Evolutionary conservation across 2,888 invertebrate genomes (phyloP).

Genomic region (Pharmacophagus antenor): DNA sequence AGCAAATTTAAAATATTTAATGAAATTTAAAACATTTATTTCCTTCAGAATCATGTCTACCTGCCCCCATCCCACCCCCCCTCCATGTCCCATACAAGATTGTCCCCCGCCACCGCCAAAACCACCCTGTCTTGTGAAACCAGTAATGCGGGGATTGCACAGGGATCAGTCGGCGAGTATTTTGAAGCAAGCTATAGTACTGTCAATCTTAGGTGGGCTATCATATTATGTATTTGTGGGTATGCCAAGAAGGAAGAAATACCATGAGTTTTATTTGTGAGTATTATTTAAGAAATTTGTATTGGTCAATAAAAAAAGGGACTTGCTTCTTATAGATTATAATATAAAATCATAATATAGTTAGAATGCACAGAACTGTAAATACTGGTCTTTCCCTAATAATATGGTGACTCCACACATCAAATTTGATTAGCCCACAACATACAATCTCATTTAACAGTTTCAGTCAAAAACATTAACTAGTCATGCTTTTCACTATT

Average conservation of each 20-base stretch:
- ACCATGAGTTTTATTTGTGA: constrained; percentile 90
- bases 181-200: constrained; percentile 69
- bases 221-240: constrained; percentile 72
- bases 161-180: constrained; percentile 81
- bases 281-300: no score
- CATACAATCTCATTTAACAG: no score
- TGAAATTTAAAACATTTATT: no score
- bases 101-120: constrained; percentile 52
- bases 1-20: neutral
- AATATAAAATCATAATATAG: no score
- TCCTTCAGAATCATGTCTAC: constrained; percentile 13
- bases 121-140: constrained; percentile 64
- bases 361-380: no score
- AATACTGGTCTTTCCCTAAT: no score
- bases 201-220: constrained; percentile 61
- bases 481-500: no score
- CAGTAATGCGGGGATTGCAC: constrained; percentile 86
- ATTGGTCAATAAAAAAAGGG: no score
- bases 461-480: no score
- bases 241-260: constrained; percentile 79
- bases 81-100: constrained; percentile 50
- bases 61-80: constrained; percentile 43
- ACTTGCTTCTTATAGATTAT: no score
- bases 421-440: no score
- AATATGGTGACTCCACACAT: no score